These are phyloP conservation scores for Atlantisia rogersi DNA, from an alignment of 2,113 vertebrate genomes.

Conservation along the genomic window DNA sequence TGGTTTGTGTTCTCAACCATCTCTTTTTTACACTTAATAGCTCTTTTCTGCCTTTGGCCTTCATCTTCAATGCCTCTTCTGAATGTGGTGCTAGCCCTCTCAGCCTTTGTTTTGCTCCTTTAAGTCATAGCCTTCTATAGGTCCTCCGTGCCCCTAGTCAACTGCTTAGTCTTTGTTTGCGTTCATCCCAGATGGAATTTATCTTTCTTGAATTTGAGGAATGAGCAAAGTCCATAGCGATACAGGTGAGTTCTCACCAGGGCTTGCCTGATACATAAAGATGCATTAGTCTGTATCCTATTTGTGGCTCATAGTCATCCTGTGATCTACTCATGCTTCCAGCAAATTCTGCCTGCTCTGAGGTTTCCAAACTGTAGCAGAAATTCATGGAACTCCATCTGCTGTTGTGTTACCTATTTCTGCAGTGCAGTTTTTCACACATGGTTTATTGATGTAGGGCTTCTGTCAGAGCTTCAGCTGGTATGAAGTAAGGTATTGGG, in stretches of 20 bases:
- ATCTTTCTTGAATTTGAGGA: neutral
- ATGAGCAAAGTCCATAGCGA: neutral
- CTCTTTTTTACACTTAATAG: neutral
- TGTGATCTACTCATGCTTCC: neutral
- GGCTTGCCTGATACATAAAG: neutral
- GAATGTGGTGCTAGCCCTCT: neutral
- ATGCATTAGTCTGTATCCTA: neutral
- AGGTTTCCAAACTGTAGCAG: neutral
- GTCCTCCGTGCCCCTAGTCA: neutral
- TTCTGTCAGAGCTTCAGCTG: neutral
- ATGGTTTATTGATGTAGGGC: neutral
- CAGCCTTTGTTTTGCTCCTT: neutral
- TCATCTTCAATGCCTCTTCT: neutral
- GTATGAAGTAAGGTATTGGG: neutral
- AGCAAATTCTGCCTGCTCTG: neutral
- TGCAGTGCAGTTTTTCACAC: neutral
- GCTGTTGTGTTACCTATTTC: neutral
- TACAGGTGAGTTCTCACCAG: neutral
- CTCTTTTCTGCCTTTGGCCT: neutral
- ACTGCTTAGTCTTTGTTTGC: neutral
- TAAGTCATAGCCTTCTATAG: neutral
- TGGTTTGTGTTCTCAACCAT: neutral
- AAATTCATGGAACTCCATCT: neutral
- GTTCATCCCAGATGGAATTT: neutral
- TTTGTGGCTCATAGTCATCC: neutral